Percentiles rank a stretch among this genome's conserved stretches.
Evolutionary conservation across 2,113 vertebrate genomes (phyloP).

Genomic region (Mugil cephalus): DNA sequence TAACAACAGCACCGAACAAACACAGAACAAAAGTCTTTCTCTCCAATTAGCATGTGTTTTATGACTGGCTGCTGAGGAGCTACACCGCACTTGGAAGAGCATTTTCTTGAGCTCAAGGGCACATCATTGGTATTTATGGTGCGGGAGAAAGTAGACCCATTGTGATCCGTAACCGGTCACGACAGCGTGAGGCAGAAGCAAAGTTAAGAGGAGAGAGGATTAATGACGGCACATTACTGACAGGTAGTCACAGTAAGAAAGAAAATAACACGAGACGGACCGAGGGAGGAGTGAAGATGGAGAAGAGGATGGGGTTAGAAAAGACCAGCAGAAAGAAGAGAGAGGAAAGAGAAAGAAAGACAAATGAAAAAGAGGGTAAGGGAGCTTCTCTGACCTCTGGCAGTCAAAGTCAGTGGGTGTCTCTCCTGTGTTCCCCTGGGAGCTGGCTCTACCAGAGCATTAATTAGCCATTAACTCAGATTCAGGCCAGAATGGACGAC

Average conservation of each 20-base stretch:
- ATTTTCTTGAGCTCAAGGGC: constrained; percentile 38
- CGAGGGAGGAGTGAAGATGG: constrained; percentile 11
- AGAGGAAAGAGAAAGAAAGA: constrained; percentile 1
- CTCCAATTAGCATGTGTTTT: constrained; percentile 41
- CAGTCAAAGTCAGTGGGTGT: constrained; percentile 65
- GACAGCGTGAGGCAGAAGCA: constrained; percentile 37
- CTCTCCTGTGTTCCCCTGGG: constrained; percentile 52
- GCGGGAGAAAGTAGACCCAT: neutral
- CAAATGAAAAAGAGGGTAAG: constrained; percentile 30
- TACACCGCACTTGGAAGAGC: neutral
- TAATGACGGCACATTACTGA: constrained; percentile 58
- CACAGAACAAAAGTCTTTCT: neutral
- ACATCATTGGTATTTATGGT: constrained; percentile 19
- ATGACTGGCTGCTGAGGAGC: constrained; percentile 22
- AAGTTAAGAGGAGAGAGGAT: constrained; percentile 35
- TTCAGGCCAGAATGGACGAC: constrained; percentile 45
- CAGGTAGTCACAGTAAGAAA: constrained; percentile 31
- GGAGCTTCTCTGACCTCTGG: constrained; percentile 66
- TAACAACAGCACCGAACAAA: constrained; percentile 34
- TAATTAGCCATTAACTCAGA: constrained; percentile 78
- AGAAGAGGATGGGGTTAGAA: neutral
- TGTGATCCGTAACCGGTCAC: constrained; percentile 20
- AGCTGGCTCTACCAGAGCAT: constrained; percentile 58
- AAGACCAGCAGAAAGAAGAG: neutral
- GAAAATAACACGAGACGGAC: constrained; percentile 26